Evolutionary conservation across 2,797 vertebrate species (phyloP), one percentile per base, ranked within the genome.

Genomic region (Buphagus erythrorhynchus): DNA sequence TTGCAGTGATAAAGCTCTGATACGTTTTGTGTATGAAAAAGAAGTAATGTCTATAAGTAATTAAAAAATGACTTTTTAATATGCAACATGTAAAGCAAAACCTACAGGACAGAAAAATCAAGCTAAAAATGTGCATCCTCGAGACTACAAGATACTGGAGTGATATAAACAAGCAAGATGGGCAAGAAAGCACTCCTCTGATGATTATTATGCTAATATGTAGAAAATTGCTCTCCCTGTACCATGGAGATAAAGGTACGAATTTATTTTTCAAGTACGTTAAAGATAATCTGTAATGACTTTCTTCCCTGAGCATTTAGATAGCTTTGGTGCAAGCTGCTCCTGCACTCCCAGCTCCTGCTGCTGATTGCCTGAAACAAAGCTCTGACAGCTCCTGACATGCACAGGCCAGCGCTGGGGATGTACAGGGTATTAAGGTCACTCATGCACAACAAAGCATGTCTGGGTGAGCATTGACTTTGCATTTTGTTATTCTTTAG

Each of bases 351-450:
- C 29, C 78, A 55, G 6, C 77, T 74, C 43, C 68, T 88, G 65
- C 52, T 90, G 55, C 43, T 84, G 85, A 61, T 18, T 28, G 69
- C 71, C 87, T 3, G 31, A 74, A 92, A 82, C 87, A 74, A 88
- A 94, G 88, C 73, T 80, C 52, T 55, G 71, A 69, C 68, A 33
- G 69, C 65, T 36, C 62, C 76, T 80, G 86, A 67, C 85, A 25
- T 2, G 26, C 42, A 36, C 38, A 24, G 65, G n/a, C 86, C 38
- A 14, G 61, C 7, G 2, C 65, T 86, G 76, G 69, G 92, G 67
- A 91, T 80, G 62, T 38, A 26, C 40, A 68, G 68, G 88, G 73
- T 88, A 90, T 94, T 96, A 96, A 86, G 92, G 83, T 94, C 90
- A 90, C 42, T 88, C 86, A 84, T 21, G 67, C 69, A 86, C 73